These are phyloP conservation scores for Heliconius eleuchia DNA, from an alignment of 1,140 invertebrate species.

Conservation along the genomic window DNA sequence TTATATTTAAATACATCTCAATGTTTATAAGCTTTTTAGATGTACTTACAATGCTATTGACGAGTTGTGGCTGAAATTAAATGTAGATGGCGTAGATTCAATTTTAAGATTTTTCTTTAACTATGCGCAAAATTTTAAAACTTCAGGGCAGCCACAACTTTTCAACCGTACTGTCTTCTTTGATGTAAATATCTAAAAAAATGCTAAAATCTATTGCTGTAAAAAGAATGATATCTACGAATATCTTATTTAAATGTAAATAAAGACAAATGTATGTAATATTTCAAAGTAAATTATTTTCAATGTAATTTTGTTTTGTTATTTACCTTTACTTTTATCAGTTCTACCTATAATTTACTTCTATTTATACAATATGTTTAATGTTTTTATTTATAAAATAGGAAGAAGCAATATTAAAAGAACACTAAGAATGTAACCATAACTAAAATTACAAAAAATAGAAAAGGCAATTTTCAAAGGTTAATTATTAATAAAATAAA, in stretches of 20 bases:
- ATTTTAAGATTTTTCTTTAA: too few relatives aligned
- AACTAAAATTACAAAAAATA: neutral
- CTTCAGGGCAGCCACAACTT: too few relatives aligned
- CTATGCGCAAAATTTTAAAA: too few relatives aligned
- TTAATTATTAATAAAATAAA: conserved; percentile 46
- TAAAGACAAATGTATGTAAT: conserved; percentile 20
- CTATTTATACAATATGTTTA: too few relatives aligned
- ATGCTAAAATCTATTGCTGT: conserved; percentile 14
- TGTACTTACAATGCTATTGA: neutral
- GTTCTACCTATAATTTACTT: too few relatives aligned
- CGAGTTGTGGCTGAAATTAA: neutral
- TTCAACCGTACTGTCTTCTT: neutral
- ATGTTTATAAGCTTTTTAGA: conserved; percentile 7
- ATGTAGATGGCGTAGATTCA: neutral
- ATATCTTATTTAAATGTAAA: conserved; percentile 23
- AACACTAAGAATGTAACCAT: neutral
- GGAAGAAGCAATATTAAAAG: too few relatives aligned
- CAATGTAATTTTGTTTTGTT: conserved; percentile 15
- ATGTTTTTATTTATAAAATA: too few relatives aligned
- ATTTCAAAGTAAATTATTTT: conserved; percentile 29
- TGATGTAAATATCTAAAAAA: conserved; percentile 7
- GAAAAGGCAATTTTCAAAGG: neutral
- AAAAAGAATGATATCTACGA: conserved; percentile 2
- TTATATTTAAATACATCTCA: neutral
- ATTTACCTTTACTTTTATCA: neutral